Evolutionary conservation across 2,888 invertebrate genomes (phyloP), one percentile per base, ranked within the genome.

Genomic region (Coronaproctus castanopsis): DNA sequence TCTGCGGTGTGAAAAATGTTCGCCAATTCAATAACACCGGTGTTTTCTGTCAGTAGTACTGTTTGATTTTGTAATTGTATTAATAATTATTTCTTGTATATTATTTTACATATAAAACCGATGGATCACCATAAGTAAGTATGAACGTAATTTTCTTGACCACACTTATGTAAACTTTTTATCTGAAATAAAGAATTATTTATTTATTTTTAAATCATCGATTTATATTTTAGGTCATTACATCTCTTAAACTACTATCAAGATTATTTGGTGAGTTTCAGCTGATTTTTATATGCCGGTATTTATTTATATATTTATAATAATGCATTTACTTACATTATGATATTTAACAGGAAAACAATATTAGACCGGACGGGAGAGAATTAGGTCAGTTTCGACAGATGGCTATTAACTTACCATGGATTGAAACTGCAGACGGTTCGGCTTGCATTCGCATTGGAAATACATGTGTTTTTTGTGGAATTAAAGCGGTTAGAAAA

Each of bases 401-500:
- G 21, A 75, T 79, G 57, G 74, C 78, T 23, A 71, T 84, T 5
- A 82, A 82, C 68, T 74, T 80, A 21, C 77, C 78, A 57, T 78
- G 81, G 0, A 76, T 82, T 57, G 71, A 72, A 24, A 78, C 80
- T 53, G 81, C 86, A 1, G 85, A 87, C 70, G 81, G 85, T 54
- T 87, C 86, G 2, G 80, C 85, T 2, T 76, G 85, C 52, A 80
- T 82, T 0, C 85, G 85, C 76, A 77, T 88, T 67, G 91, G 91
- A 21, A 83, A 85, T 67, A 88, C 89, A 1, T 81, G 83, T 54
- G 82, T 88, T 50, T 77, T 88, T 55, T 90, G 90, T 73, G 89
- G 89, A 3, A 82, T 90, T 59, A 86, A 88, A 76, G 82, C 86
- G 66, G 87, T 87, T 76, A 76, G 74, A 71, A n/a, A n/a, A n/a